Evolutionary conservation across 2,888 invertebrate species (phyloP).

Genomic region (Zaprionus lineosus): DNA sequence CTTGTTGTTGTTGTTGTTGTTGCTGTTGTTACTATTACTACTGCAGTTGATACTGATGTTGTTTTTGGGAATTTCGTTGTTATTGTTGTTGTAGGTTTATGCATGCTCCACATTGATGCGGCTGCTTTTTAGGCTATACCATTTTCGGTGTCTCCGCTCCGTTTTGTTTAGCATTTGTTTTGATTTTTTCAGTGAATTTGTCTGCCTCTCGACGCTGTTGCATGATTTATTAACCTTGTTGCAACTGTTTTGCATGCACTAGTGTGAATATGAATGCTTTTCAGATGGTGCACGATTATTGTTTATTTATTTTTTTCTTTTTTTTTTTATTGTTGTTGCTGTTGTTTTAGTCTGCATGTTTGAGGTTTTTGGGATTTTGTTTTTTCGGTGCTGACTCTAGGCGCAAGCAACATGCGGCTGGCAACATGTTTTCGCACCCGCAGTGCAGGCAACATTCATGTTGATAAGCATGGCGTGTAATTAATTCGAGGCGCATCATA

Average conservation of each 20-base stretch:
- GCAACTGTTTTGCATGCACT: slow-evolving; percentile 53
- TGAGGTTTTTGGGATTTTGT: not conserved
- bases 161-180: slow-evolving; percentile 65
- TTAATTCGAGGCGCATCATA: slow-evolving; percentile 61
- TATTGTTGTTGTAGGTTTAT: slow-evolving; percentile 30
- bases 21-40: slow-evolving; percentile 16
- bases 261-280: slow-evolving; percentile 71
- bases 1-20: slow-evolving; percentile 38
- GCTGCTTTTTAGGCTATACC: slow-evolving; percentile 55
- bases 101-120: slow-evolving; percentile 69
- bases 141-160: slow-evolving; percentile 29
- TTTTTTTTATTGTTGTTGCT: slow-evolving; percentile 1
- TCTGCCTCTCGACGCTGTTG: slow-evolving; percentile 63
- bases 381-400: not conserved
- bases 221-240: slow-evolving; percentile 76
- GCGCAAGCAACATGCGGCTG: slow-evolving; percentile 11
- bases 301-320: slow-evolving; percentile 31
- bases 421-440: slow-evolving; percentile 55
- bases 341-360: slow-evolving; percentile 3
- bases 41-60: not conserved
- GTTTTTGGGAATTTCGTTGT: slow-evolving; percentile 17
- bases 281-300: slow-evolving; percentile 68
- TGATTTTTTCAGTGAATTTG: slow-evolving; percentile 69
- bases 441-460: slow-evolving; percentile 64
- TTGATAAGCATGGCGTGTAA: slow-evolving; percentile 64